phyloP scores from a whole-genome alignment of 2,113 vertebrate genomes.

The Myiozetetes cayanensis region DNA sequence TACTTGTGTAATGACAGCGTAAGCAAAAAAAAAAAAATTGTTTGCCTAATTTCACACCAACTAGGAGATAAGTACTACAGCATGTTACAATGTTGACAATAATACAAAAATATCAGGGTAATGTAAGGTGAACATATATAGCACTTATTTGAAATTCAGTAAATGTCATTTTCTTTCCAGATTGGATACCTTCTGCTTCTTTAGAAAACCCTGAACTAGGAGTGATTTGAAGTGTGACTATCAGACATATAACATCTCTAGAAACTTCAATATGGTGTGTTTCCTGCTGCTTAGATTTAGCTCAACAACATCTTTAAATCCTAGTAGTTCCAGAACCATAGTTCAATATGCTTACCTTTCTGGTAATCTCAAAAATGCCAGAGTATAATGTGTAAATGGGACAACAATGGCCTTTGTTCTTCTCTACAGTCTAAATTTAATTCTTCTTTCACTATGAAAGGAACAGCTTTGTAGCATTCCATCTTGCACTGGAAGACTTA shows the following conservation, averaged over 20 bases:
- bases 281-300: slow-evolving; percentile 22
- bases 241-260: slow-evolving; percentile 18
- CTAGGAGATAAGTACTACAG: slow-evolving; percentile 19
- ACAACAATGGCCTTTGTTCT: not conserved
- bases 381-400: not conserved
- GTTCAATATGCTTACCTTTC: not conserved
- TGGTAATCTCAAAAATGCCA: not conserved
- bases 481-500: not conserved
- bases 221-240: slow-evolving; percentile 11
- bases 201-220: slow-evolving; percentile 19
- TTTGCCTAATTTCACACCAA: slow-evolving; percentile 49
- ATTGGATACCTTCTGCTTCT: slow-evolving; percentile 35
- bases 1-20: not conserved
- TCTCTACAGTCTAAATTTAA: not conserved
- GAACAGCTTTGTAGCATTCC: not conserved
- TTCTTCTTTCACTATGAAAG: not conserved
- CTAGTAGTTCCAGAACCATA: not conserved
- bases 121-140: not conserved
- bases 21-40: not conserved
- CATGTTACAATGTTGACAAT: slow-evolving; percentile 10
- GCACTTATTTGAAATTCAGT: not conserved
- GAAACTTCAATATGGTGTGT: slow-evolving; percentile 29
- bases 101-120: slow-evolving; percentile 30
- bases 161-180: slow-evolving; percentile 33
- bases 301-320: not conserved